Evolutionary conservation across 2,797 vertebrate genomes (phyloP), one percentile per base, ranked within the genome.

Genomic region (Thunnus albacares): DNA sequence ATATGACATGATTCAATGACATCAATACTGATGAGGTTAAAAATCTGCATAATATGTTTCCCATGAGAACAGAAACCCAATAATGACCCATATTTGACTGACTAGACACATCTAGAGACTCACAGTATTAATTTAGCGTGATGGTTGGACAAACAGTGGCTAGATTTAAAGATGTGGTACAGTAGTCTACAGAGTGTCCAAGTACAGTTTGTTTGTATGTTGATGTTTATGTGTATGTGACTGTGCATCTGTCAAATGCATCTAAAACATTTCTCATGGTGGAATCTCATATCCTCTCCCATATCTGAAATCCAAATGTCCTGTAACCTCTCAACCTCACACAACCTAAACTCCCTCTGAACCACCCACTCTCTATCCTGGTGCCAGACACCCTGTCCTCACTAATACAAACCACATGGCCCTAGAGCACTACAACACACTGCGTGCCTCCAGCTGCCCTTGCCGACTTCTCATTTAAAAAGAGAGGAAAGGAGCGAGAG

Each of bases 321-420:
- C 91, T 90, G 84, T 93, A 93, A 93, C 92, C 93, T 93, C 92
- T 92, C 92, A 89, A 91, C 88, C 91, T 90, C 84, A 91, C 88
- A 91, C 89, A 89, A 90, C 90, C 90, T 90, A 84, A 87, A 85
- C 87, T 92, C 92, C 87, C 88, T 87, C 49, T 89, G 84, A 90
- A 89, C 92, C 92, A 90, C 91, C 95, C 92, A 94, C 93, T 95
- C 93, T 91, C 88, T 86, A 81, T 88, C 71, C 85, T 92, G 91
- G 91, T 95, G 94, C 95, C 95, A 95, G 95, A 95, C 94, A 92
- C 93, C 92, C 94, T 93, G 94, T 96, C 95, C 94, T 93, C 90
- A 86, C 89, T 96, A 96, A 96, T 93, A 94, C 87, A 94, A 96
- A 95, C 89, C 95, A 96, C 93, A 96, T 96, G 95, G 94, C 90